These are phyloP conservation scores for Carterocephalus palaemon DNA, from an alignment of 2,888 invertebrate genomes.

Conservation along the genomic window DNA sequence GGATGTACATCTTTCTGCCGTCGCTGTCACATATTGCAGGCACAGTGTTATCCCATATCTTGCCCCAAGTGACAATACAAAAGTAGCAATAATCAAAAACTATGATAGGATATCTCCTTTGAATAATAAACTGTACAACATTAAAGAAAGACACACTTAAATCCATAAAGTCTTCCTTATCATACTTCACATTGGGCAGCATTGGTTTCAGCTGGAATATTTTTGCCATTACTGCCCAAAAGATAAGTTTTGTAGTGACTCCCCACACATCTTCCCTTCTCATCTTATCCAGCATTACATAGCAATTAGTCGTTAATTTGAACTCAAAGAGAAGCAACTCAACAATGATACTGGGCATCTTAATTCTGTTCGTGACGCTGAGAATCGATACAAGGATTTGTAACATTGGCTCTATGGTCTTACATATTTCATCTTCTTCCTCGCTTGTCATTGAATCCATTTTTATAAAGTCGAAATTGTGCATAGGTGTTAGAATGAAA, in stretches of 20 bases:
- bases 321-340: constrained; percentile 50
- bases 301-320: constrained; percentile 55
- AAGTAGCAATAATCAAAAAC: constrained; percentile 58
- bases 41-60: constrained; percentile 46
- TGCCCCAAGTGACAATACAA: constrained; percentile 53
- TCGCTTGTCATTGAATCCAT: constrained; percentile 70
- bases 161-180: constrained; percentile 55
- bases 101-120: constrained; percentile 46
- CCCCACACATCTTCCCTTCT: constrained; percentile 66
- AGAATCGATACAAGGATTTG: constrained; percentile 77
- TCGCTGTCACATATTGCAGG: constrained; percentile 36
- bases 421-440: constrained; percentile 70
- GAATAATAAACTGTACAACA: constrained; percentile 46
- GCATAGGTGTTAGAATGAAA: constrained; percentile 78
- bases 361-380: constrained; percentile 67
- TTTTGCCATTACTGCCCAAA: constrained; percentile 63
- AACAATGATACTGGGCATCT: constrained; percentile 52
- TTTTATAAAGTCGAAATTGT: constrained; percentile 73
- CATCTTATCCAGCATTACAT: constrained; percentile 56
- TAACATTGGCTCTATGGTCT: constrained; percentile 77
- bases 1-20: constrained; percentile 57
- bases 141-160: constrained; percentile 55
- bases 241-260: constrained; percentile 69
- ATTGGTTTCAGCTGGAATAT: constrained; percentile 52
- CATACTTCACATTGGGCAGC: constrained; percentile 49